phyloP scores from a whole-genome alignment of 2,113 vertebrate genomes.

The Channa maculata region DNA sequence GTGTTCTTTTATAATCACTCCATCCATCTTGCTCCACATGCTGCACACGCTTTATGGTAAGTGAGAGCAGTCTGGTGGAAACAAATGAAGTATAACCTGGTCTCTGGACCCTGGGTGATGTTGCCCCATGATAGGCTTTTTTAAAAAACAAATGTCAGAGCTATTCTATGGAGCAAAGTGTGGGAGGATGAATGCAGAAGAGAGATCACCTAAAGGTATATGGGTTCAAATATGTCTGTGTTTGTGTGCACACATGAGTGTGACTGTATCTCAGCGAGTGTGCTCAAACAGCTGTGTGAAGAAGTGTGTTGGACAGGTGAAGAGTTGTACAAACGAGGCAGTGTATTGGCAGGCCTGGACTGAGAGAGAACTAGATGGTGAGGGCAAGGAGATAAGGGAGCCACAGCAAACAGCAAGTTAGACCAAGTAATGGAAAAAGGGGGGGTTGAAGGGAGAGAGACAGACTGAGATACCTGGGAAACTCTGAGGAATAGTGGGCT shows the following conservation, averaged over 20 bases:
- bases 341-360: conserved; percentile 41
- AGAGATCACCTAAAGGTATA: conserved; percentile 24
- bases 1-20: conserved; percentile 70
- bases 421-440: conserved; percentile 68
- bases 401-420: conserved; percentile 50
- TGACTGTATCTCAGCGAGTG: conserved; percentile 16
- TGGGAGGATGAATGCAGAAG: conserved; percentile 12
- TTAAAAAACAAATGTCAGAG: conserved; percentile 16
- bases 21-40: conserved; percentile 68
- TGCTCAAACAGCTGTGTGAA: conserved; percentile 30
- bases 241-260: background rate
- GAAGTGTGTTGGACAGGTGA: conserved; percentile 33
- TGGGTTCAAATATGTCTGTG: conserved; percentile 4
- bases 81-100: conserved; percentile 45
- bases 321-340: conserved; percentile 50
- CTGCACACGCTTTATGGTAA: conserved; percentile 25
- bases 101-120: conserved; percentile 33
- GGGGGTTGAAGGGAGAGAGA: conserved; percentile 35
- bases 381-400: conserved; percentile 66
- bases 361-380: conserved; percentile 42
- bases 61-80: conserved; percentile 42
- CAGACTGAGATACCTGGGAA: conserved; percentile 20
- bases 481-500: conserved; percentile 23
- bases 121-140: conserved; percentile 12
- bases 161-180: conserved; percentile 12